Evolutionary conservation across 1,140 invertebrate species (phyloP).

Genomic region (Drosophila triauraria): DNA sequence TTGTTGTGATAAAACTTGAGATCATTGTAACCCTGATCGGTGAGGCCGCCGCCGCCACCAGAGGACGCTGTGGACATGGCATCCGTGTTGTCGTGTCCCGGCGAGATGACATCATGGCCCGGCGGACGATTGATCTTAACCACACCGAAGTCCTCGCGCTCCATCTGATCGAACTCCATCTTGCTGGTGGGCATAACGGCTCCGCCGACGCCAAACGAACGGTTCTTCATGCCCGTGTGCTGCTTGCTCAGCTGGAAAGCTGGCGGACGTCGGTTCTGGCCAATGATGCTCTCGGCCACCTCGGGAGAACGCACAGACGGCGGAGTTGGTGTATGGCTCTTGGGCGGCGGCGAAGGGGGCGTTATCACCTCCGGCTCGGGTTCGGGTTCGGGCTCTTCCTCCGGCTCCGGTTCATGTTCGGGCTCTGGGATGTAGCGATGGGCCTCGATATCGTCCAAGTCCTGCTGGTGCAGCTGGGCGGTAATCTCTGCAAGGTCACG

Average conservation of each 20-base stretch:
- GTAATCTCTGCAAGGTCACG: constrained; percentile 58
- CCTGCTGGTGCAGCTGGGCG: constrained; percentile 46
- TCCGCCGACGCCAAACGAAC: constrained; percentile 79
- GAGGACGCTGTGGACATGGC: constrained; percentile 73
- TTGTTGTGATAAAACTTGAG: constrained; percentile 89
- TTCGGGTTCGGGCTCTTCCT: constrained; percentile 40
- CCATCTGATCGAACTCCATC: constrained; percentile 83
- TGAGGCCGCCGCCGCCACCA: constrained; percentile 75
- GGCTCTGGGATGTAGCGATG: constrained; percentile 29
- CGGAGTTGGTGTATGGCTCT: constrained; percentile 60
- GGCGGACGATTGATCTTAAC: constrained; percentile 81
- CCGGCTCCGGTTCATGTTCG: constrained; percentile 39
- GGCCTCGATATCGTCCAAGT: constrained; percentile 19
- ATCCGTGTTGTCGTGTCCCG: constrained; percentile 70
- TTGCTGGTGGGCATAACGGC: constrained; percentile 80
- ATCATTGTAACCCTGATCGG: constrained; percentile 88
- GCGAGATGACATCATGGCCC: constrained; percentile 66
- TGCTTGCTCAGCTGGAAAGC: constrained; percentile 82
- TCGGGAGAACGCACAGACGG: constrained; percentile 63
- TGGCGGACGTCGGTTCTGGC: constrained; percentile 61
- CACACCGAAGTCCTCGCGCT: constrained; percentile 79
- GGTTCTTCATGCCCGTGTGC: constrained; percentile 84
- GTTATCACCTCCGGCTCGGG: constrained; percentile 42
- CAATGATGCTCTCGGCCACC: constrained; percentile 69
- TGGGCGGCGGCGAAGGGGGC: constrained; percentile 52